Percentiles rank a stretch among this genome's conserved stretches.
Conservation (phyloP, 2,113 vertebrate species). For the Petaurus breviceps region DNA sequence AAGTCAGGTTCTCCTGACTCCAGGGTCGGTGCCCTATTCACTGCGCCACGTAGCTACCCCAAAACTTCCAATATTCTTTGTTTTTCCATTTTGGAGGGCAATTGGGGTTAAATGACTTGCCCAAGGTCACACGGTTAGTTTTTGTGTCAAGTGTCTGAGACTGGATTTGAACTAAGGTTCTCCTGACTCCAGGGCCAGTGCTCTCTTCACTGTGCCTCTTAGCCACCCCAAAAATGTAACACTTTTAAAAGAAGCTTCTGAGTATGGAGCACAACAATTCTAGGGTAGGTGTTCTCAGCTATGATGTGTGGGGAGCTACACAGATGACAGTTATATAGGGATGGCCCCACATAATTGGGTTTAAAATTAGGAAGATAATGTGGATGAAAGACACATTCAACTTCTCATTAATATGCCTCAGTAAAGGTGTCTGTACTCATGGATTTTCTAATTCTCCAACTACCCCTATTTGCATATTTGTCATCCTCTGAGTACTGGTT, state of each 20-base stretch:
- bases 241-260: conserved; percentile 6
- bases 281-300: not conserved
- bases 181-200: no score
- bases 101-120: no score
- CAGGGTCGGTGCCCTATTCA: no score
- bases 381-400: conserved; percentile 19
- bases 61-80: no score
- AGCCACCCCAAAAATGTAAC: not conserved
- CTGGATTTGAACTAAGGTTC: no score
- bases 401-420: not conserved
- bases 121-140: no score
- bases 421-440: not conserved
- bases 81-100: no score
- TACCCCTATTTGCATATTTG: not conserved
- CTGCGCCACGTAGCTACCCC: no score
- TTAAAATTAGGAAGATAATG: not conserved
- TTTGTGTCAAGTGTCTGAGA: no score
- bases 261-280: not conserved
- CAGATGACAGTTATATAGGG: not conserved
- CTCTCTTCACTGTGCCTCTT: no score
- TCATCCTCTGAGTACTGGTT: not conserved
- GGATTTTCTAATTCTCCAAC: not conserved
- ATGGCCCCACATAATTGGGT: not conserved
- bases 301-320: not conserved
- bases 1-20: no score